Evolutionary conservation across 37 sponge, comb jelly and placozoan genomes (phyloP).

Genomic region (Ianthella basta): DNA sequence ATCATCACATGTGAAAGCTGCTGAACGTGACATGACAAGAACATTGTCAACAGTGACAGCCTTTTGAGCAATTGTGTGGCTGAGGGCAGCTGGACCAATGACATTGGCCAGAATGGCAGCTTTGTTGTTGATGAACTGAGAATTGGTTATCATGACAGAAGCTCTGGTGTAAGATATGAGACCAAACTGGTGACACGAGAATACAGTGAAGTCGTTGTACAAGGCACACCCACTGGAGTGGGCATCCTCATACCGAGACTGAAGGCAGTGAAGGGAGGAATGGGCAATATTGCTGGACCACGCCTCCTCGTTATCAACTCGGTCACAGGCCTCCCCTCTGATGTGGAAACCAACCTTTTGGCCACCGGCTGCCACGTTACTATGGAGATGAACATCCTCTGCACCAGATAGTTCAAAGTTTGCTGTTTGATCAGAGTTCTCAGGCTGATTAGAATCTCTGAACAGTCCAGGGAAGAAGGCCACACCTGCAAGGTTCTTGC

Average conservation of each 20-base stretch:
- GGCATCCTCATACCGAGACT: constrained; percentile 78
- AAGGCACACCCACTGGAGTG: constrained; percentile 55
- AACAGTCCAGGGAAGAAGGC: constrained; percentile 69
- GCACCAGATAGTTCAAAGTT: constrained; percentile 64
- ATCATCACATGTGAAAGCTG: constrained; percentile 27
- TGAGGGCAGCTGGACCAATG: constrained; percentile 65
- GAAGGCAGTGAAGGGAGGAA: constrained; percentile 79
- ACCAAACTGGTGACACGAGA: constrained; percentile 80
- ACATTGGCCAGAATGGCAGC: constrained; percentile 67
- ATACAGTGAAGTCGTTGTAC: constrained; percentile 56
- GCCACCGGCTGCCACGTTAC: constrained; percentile 79
- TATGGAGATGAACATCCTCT: constrained; percentile 35
- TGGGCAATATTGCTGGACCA: constrained; percentile 77
- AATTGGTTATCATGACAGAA: constrained; percentile 48
- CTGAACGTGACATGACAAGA: constrained; percentile 46
- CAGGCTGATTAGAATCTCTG: constrained; percentile 35
- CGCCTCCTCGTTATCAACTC: neutral
- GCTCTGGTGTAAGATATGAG: constrained; percentile 67
- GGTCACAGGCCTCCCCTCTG: constrained; percentile 75
- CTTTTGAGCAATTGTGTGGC: constrained; percentile 58
- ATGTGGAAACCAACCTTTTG: constrained; percentile 75
- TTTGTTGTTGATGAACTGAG: constrained; percentile 75
- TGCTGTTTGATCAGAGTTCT: constrained; percentile 64
- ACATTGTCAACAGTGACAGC: constrained; percentile 47
- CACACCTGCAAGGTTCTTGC: constrained; percentile 62